Evolutionary conservation across 2,797 vertebrate species (phyloP), one percentile per base, ranked within the genome.

Genomic region (Myotis daubentonii): DNA sequence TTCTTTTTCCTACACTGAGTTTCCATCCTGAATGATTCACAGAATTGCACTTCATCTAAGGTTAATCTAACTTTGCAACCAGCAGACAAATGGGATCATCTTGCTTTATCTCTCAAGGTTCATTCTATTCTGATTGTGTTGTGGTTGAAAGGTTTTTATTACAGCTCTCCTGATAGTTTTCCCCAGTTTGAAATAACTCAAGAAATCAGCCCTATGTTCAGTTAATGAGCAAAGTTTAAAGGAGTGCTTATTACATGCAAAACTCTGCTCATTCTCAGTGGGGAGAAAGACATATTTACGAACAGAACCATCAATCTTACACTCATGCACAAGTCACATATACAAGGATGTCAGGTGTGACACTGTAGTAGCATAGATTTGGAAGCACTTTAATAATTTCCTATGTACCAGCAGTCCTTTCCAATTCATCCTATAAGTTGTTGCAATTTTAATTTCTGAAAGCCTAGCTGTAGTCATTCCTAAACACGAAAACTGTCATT

Each of bases 141-240:
- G 51, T 57, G 36, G 55, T 70, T 93, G 65, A 88, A 90, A 87
- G 22, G 11, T 62, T 92, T 96, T 96, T 68, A 82, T 68, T 66
- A 87, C 8, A 76, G 23, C 8, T 90, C 15, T 66, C 74, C 19
- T 88, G 12, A 38, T 66, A 90, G 28, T 96, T 82, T 78, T 76
- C 8, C 3, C 33, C 70, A 41, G 53, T 62, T 28, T 72, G 53
- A 95, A 95, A 82, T 12, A 71, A 85, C 16, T 91, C 84, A 94
- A 66, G 60, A 66, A n/a, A 89, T 57, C 38, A 94, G 17, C 7
- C 65, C 60, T 33, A 65, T 49, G 57, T 89, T 93, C 57, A 89
- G 10, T 89, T 91, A 86, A 82, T 74, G 88, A 90, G 9, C 71
- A 47, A 71, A 55, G 11, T 75, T 94, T 75, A 85, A 94, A 90